These are phyloP conservation scores for Simalia tracyae DNA, from an alignment of 2,797 vertebrate species.

Conservation along the genomic window DNA sequence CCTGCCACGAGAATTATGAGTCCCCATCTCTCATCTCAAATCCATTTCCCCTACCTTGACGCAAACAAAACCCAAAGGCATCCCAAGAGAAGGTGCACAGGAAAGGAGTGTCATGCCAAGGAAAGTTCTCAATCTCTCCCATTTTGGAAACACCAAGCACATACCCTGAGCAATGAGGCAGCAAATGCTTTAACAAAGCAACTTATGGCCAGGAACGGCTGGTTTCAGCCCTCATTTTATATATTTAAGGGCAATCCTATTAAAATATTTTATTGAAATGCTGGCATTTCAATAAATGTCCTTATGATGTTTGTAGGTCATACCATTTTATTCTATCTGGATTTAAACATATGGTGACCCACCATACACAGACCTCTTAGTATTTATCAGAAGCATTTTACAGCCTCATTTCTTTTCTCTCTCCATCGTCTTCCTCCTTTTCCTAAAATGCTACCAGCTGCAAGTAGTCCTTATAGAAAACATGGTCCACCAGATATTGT, in stretches of 20 bases:
- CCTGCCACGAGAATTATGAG: not conserved
- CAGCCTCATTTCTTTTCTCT: not conserved
- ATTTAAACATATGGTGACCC: not conserved
- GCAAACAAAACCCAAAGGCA: not conserved
- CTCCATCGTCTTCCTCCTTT: not conserved
- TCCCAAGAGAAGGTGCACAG: not conserved
- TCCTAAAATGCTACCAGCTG: not conserved
- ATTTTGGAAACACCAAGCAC: not conserved
- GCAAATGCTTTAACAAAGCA: not conserved
- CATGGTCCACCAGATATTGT: no score
- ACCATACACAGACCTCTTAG: not conserved
- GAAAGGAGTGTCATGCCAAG: not conserved
- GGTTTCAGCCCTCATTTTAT: not conserved
- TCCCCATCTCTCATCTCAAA: not conserved
- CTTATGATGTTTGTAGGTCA: not conserved
- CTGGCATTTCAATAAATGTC: not conserved
- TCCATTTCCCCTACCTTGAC: not conserved
- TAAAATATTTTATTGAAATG: not conserved
- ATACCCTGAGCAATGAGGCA: not conserved
- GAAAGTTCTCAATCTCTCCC: not conserved
- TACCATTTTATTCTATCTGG: not conserved
- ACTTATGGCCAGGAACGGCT: not conserved
- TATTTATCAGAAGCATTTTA: not conserved
- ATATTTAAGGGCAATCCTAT: not conserved
- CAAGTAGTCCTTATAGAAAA: not conserved